A percentile compares a stretch with the other conserved stretches of the same genome.
Evolutionary conservation across 1,140 invertebrate genomes (phyloP).

Genomic region (Tetraneura akinire): DNA sequence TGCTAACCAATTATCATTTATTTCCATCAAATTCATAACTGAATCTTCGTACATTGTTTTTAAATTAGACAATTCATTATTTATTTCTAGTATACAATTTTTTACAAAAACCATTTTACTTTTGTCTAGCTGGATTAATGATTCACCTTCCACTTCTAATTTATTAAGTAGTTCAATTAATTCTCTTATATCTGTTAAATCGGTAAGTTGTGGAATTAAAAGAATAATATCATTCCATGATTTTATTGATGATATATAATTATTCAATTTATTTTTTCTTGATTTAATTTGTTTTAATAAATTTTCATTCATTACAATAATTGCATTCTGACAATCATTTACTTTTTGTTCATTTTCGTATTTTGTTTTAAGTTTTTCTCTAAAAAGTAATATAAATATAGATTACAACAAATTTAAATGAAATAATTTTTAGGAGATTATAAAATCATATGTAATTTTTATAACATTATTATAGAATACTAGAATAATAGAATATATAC

Average conservation of each 20-base stretch:
- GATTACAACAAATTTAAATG: too few relatives aligned
- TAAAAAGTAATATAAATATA: conserved; percentile 59
- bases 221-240: background rate
- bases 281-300: background rate
- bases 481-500: too few relatives aligned
- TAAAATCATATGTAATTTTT: too few relatives aligned
- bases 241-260: background rate
- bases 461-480: too few relatives aligned
- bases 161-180: background rate
- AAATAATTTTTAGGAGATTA: too few relatives aligned
- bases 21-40: background rate
- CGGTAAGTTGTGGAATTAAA: background rate
- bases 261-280: background rate
- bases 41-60: background rate
- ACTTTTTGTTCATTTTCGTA: conserved; percentile 42
- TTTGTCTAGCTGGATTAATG: conserved; percentile 11
- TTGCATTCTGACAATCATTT: background rate
- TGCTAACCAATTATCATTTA: background rate
- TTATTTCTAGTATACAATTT: background rate
- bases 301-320: background rate
- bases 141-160: conserved; percentile 7
- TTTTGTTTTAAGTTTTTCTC: conserved; percentile 55
- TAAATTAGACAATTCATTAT: background rate
- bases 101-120: background rate
- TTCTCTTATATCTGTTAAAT: conserved; percentile 4